Evolutionary conservation across 2,797 vertebrate species (phyloP), one percentile per base, ranked within the genome.

Genomic region (Karalla daura): DNA sequence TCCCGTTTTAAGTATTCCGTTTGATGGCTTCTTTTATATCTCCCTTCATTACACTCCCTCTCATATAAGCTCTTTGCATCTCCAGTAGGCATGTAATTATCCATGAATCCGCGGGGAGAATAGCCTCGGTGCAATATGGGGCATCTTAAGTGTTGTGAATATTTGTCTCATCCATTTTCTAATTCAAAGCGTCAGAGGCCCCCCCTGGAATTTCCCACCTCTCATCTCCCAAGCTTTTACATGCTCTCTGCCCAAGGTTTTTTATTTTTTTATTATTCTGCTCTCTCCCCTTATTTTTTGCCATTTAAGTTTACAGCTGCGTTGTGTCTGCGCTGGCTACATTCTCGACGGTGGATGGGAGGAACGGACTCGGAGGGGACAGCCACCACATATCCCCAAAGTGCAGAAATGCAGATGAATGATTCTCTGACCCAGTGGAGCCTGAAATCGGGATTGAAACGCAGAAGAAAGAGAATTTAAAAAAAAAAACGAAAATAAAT

Each of bases 401-500:
- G 65, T 40, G 63, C 36, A 64, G 66, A 59, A 92, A 94, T 91
- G 85, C 91, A 94, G 92, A 94, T 81, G 88, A 94, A 95, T 89
- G 86, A 61, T 61, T 63, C 63, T 14, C 54, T 52, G 80, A 82
- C 52, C 77, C 54, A 51, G 52, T 20, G 39, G 74, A 83, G 63
- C 47, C 83, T 58, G 36, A 81, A 84, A 70, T 71, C 74, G 45
- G 65, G 59, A 78, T 60, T 37, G 67, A 83, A 90, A 85, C 32
- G 25, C 50, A 61, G 72, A 89, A 85, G 71, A 5, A 28, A 41
- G 60, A 46, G 58, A 63, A 63, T 50, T 28, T 28, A 35, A 39
- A 7, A 40, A 37, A 32, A 61, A 40, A 24, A 28, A n/a, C 20
- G 12, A 13, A 63, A 51, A 63, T 10, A 8, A n/a, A n/a, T n/a